These are phyloP conservation scores for Rattus norvegicus DNA, from an alignment of 2,113 vertebrate genomes.

Conservation along the genomic window DNA sequence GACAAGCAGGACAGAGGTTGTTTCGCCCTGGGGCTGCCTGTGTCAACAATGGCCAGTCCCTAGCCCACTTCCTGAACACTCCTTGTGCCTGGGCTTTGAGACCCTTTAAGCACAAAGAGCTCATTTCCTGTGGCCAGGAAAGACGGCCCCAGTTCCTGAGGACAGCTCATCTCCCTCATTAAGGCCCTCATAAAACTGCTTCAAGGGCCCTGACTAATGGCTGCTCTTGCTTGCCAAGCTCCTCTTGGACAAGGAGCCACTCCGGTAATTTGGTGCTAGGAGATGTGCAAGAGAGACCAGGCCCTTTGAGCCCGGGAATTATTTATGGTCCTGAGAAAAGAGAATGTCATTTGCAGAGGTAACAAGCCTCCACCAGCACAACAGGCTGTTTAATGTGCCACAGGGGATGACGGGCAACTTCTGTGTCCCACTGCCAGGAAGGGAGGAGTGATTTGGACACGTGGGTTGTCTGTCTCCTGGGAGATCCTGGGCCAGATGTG, in stretches of 20 bases:
- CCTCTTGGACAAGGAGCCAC: conserved; percentile 56
- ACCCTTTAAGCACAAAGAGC: conserved; percentile 77
- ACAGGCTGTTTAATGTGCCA: conserved; percentile 70
- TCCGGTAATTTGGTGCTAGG: conserved; percentile 78
- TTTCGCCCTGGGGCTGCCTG: conserved; percentile 66
- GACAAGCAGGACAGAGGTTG: conserved; percentile 69
- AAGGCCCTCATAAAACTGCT: conserved; percentile 76
- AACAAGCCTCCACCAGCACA: conserved; percentile 69
- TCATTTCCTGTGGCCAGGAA: conserved; percentile 79
- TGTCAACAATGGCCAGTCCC: conserved; percentile 69
- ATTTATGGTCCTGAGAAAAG: conserved; percentile 79
- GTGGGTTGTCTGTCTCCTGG: background rate
- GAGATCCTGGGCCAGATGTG: background rate
- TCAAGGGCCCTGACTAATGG: conserved; percentile 76
- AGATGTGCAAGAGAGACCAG: conserved; percentile 68
- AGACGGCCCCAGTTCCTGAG: conserved; percentile 68
- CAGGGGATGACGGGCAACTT: conserved; percentile 25
- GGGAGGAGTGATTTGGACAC: conserved; percentile 18
- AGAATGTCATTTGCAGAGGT: conserved; percentile 74
- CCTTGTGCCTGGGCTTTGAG: conserved; percentile 72
- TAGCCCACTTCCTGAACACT: conserved; percentile 75
- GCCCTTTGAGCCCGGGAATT: conserved; percentile 79
- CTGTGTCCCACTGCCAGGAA: conserved; percentile 60
- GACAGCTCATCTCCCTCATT: conserved; percentile 80
- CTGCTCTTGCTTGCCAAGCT: conserved; percentile 55